phyloP scores from a whole-genome alignment of 1,140 invertebrate species.

The Drosophila cardini region DNA sequence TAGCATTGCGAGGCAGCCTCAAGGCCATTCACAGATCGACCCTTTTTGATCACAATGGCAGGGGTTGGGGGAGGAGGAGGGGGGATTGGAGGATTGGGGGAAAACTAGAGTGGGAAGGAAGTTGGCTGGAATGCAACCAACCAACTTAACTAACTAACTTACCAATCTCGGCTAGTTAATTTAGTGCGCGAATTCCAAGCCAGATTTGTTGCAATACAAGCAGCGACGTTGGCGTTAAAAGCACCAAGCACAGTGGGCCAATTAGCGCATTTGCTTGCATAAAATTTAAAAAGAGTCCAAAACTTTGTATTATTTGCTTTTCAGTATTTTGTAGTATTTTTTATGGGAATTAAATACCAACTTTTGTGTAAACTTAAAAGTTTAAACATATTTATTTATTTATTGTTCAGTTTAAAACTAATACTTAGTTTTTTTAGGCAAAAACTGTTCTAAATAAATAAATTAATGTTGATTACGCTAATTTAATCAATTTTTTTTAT shows the following conservation, averaged over 20 bases:
- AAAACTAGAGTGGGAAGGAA: background rate
- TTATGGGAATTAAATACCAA: too few species aligned
- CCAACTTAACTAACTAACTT: background rate
- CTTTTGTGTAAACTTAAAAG: too few species aligned
- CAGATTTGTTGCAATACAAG: slow-evolving; percentile 12
- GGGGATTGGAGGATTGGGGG: background rate
- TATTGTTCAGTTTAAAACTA: too few species aligned
- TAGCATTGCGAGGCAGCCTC: slow-evolving; percentile 16
- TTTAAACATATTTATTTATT: too few species aligned
- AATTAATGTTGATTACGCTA: too few species aligned
- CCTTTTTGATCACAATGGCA: background rate
- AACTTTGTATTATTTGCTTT: background rate
- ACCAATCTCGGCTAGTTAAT: slow-evolving; percentile 14
- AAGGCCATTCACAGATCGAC: slow-evolving; percentile 31
- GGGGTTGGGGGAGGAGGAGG: background rate
- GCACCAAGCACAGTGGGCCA: background rate
- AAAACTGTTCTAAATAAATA: too few species aligned
- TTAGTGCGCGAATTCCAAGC: slow-evolving; percentile 22
- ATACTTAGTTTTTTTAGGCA: too few species aligned
- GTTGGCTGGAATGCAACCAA: slow-evolving; percentile 1
- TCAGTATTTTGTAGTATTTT: too few species aligned
- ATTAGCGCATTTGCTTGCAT: too few species aligned
- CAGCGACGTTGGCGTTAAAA: background rate
- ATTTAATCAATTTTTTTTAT: too few species aligned
- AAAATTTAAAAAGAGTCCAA: background rate